Evolutionary conservation across 2,888 invertebrate species (phyloP), one percentile per base, ranked within the genome.

Genomic region (Pseudococcus viburni): DNA sequence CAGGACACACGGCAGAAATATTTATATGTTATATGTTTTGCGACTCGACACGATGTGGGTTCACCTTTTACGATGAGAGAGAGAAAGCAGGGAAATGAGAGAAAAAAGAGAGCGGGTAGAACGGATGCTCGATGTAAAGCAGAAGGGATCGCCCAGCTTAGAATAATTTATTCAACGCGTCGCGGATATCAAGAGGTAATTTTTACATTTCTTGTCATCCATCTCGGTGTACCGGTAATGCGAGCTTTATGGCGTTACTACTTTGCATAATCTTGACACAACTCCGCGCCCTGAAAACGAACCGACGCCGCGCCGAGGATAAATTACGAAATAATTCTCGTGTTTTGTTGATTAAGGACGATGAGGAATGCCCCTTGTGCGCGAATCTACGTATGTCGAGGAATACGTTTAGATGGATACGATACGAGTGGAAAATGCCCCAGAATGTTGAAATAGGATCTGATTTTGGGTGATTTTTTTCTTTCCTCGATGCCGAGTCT

Each of bases 251-350:
- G 68, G 68, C 68, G 68, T 26, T 73, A 33, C 68, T 73, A 15
- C 33, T 73, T 73, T 73, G 68, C 68, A 73, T 73, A 73, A 73
- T 73, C 68, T 73, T 73, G 68, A 73, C 68, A 73, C 15, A 73
- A 73, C 68, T 73, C 11, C 68, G 22, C 68, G 26, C 59, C 19
- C 55, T 11, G 7, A 9, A 59, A 59, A 59, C 68, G 11, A 73
- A 33, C 22, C 68, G 11, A 11, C 68, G 33, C 15, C 12, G 22
- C 26, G 26, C 26, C 26, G 68, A 22, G 68, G 68, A 73, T 73
- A 73, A 73, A 73, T 73, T 73, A 73, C 68, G 68, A 73, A 26
- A 73, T 73, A 73, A 73, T 73, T 73, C 68, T 73, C 68, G 33
- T 73, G 68, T 73, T 73, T 73, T 73, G 26, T 73, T 73, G 68